Percentiles rank a stretch among this genome's conserved stretches.
Conservation (phyloP, 2,797 vertebrate species). For the Typhlichthys subterraneus region DNA sequence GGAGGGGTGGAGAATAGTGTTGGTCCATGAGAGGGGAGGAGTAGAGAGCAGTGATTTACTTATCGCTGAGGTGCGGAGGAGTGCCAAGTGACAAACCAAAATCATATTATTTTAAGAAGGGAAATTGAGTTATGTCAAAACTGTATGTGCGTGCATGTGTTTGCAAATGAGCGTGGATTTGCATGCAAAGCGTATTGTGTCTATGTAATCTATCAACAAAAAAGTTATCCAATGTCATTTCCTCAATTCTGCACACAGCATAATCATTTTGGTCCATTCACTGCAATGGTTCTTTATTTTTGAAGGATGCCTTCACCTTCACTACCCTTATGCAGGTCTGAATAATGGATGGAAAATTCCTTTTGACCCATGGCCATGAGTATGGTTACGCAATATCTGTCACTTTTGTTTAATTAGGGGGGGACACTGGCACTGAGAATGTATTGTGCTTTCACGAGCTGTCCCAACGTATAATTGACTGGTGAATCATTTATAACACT, state of each 20-base stretch:
- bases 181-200: neutral
- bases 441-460: conserved; percentile 48
- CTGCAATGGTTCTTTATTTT: neutral
- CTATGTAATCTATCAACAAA: too few species aligned
- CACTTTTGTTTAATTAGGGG: conserved; percentile 67
- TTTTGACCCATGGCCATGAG: conserved; percentile 56
- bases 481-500: conserved; percentile 68
- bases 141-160: neutral
- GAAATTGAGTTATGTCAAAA: neutral
- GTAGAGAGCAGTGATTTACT: too few species aligned
- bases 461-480: conserved; percentile 45
- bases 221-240: too few species aligned
- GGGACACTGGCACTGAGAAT: conserved; percentile 21
- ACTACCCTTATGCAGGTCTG: conserved; percentile 26
- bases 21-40: too few species aligned
- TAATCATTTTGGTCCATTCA: neutral
- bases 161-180: neutral
- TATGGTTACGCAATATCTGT: conserved; percentile 58
- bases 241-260: too few species aligned
- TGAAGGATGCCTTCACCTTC: neutral
- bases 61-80: too few species aligned
- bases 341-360: conserved; percentile 65
- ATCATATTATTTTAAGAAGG: too few species aligned
- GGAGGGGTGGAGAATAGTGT: too few species aligned
- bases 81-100: too few species aligned